Base-by-base conservation (phyloP, 2,113 vertebrate genomes). In the Podocnemis expansa region DNA sequence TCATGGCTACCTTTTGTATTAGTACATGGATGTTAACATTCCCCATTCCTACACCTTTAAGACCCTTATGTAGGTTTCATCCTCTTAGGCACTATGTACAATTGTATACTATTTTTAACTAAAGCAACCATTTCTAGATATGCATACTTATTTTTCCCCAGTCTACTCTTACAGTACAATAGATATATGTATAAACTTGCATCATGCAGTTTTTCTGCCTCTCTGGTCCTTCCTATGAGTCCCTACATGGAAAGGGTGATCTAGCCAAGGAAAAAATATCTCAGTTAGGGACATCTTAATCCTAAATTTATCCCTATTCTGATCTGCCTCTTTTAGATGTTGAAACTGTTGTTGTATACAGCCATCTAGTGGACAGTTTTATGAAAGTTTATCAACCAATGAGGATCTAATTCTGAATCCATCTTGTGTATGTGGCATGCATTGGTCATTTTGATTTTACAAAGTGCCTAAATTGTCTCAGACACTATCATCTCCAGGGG, bases 301-400 rank as follows among this genome's bases (percentile, higher is more conserved):
- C 73, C 41, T 27, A 16, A 76, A 29, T 45, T 76, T 76, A 45
- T 45, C 25, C 43, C 73, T 24, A 45, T 76, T 76, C 41, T 14
- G 6, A 2, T 76, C 73, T 76, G n/a, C 34, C 60, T 73, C n/a
- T n/a, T 43, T 75, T 43, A 75, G 34, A 43, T 41, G 24, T 73
- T 73, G n/a, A 73, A 38, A 73, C 38, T 89, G 73, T 92, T 94
- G 86, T 80, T 56, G 67, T 43, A 78, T 82, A 78, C 93, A 90
- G 97, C 97, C 98, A 98, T 96, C 98, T 96, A 93, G 97, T 96
- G 98, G 97, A 52, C 43, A 63, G 1, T 7, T 84, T 47, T 43
- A 92, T 60, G 54, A 52, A 52, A 52, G 51, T 52, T 52, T 56
- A 41, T 41, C 54, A 14, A 1, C 22, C n/a, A 52, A 56, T 76